Evolutionary conservation across 2,113 vertebrate species (phyloP).

Genomic region (Terrapene triunguis): DNA sequence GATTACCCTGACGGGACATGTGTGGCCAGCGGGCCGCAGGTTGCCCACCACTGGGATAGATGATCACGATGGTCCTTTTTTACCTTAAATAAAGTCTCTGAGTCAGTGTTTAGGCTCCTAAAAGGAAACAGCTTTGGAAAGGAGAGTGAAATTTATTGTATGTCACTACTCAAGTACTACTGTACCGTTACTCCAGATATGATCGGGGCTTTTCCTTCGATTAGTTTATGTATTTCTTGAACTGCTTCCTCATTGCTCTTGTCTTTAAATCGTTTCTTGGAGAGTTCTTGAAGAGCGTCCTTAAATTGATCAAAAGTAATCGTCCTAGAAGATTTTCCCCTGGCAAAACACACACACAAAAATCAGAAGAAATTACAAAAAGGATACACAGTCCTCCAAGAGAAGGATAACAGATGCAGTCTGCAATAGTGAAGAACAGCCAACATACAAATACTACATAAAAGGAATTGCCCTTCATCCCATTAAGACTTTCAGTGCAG

Average conservation of each 20-base stretch:
- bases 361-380: constrained; percentile 18
- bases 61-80: not conserved
- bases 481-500: not conserved
- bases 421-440: not conserved
- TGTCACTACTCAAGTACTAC: not conserved
- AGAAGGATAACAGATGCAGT: not conserved
- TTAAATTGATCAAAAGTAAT: constrained; percentile 95
- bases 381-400: not conserved
- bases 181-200: constrained; percentile 94
- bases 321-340: constrained; percentile 92
- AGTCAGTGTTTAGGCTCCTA: not conserved
- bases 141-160: not conserved
- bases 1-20: too few relatives aligned
- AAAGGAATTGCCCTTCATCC: not conserved
- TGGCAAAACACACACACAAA: constrained; percentile 68
- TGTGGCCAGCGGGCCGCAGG: too few relatives aligned
- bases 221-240: constrained; percentile 89
- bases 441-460: not conserved
- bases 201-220: constrained; percentile 91
- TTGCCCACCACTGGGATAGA: not conserved
- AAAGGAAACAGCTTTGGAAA: not conserved
- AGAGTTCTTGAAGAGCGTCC: constrained; percentile 90
- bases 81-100: not conserved
- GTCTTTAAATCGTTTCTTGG: constrained; percentile 92
- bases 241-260: constrained; percentile 91